These are phyloP conservation scores for Neolamprologus brichardi DNA, from an alignment of 2,113 vertebrate species.

Conservation along the genomic window DNA sequence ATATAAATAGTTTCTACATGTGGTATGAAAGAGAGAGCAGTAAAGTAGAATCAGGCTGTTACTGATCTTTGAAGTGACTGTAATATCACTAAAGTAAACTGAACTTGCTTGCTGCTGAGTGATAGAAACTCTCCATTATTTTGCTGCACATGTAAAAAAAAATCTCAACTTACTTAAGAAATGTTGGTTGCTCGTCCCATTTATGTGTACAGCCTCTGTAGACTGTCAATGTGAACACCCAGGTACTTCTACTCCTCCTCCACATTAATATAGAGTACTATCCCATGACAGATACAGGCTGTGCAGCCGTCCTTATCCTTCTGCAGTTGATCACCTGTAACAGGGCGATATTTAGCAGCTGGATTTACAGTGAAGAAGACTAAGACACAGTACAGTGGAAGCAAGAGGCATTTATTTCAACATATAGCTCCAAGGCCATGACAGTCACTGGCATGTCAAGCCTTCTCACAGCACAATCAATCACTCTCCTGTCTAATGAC, in stretches of 20 bases:
- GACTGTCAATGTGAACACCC: neutral
- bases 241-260: rapidly evolving
- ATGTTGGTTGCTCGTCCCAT: neutral
- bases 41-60: neutral
- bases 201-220: neutral
- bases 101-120: neutral
- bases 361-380: neutral
- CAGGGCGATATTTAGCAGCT: neutral
- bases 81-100: neutral
- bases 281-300: neutral
- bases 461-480: neutral
- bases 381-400: neutral
- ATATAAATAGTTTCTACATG: rapidly evolving
- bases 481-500: neutral
- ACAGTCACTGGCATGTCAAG: neutral
- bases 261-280: rapidly evolving
- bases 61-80: neutral
- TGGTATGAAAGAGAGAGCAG: neutral
- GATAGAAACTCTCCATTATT: neutral
- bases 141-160: neutral
- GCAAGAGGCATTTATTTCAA: neutral
- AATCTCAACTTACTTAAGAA: neutral
- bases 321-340: neutral
- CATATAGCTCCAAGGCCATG: neutral
- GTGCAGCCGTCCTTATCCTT: rapidly evolving